Percentiles rank a stretch among this genome's conserved stretches.
These are phyloP conservation scores for Meliscaeva auricollis DNA, from an alignment of 2,888 invertebrate genomes.

Conservation along the genomic window DNA sequence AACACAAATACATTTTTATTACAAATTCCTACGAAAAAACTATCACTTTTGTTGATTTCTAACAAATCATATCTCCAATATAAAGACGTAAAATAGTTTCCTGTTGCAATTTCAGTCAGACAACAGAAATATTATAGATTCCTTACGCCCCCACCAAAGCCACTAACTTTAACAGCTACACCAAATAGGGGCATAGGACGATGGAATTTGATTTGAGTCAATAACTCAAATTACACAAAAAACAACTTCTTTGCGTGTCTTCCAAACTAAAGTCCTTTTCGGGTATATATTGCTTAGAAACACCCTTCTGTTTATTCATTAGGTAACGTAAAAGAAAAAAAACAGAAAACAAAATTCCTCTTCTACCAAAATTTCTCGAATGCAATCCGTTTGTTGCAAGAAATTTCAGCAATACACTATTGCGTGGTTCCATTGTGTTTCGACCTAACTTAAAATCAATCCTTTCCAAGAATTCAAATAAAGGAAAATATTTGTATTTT, in stretches of 20 bases:
- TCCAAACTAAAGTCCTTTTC: constrained; percentile 17
- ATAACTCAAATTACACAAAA: constrained; percentile 46
- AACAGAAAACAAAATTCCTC: constrained; percentile 6
- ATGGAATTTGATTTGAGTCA: constrained; percentile 54
- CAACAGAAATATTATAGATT: not conserved
- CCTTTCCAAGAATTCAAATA: constrained; percentile 1
- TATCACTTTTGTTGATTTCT: not conserved
- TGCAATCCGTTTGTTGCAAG: constrained; percentile 54
- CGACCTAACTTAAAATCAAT: too few species aligned
- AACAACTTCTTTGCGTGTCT: constrained; percentile 61
- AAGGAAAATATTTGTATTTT: too few species aligned
- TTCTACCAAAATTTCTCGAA: constrained; percentile 29
- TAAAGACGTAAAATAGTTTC: not conserved
- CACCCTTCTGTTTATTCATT: constrained; percentile 71
- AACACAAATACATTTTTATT: too few species aligned
- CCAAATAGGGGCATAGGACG: not conserved
- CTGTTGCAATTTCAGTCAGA: not conserved
- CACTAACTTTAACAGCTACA: not conserved
- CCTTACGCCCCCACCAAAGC: not conserved
- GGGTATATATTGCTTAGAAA: constrained; percentile 66
- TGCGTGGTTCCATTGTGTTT: constrained; percentile 42
- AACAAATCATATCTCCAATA: not conserved
- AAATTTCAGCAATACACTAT: constrained; percentile 17
- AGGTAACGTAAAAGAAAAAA: constrained; percentile 10
- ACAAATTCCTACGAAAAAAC: not conserved